Percentiles rank a stretch among this genome's conserved stretches.
phyloP scores from a whole-genome alignment of 2,797 vertebrate species.

The Fratercula arctica region DNA sequence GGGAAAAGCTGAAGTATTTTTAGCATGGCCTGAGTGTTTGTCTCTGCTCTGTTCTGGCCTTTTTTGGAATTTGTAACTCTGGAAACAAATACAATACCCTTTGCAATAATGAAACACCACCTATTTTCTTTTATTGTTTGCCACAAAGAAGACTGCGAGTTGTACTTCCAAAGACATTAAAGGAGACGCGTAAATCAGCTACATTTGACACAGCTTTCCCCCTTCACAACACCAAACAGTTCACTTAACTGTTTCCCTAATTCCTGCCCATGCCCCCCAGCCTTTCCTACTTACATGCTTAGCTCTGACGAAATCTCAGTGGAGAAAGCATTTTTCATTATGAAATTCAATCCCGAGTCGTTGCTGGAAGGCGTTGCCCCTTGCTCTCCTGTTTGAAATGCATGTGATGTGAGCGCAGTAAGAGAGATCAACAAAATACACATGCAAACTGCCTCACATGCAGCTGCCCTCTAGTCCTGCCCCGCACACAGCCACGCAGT shows the following conservation, averaged over 20 bases:
- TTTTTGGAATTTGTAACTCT: slow-evolving; percentile 42
- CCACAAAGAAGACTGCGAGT: background rate
- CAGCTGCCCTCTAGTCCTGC: background rate
- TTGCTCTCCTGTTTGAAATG: background rate
- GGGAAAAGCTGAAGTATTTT: slow-evolving; percentile 58
- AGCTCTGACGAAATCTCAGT: background rate
- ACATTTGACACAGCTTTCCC: background rate
- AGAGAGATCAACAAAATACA: background rate
- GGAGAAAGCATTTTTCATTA: background rate
- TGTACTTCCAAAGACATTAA: background rate
- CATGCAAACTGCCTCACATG: fast-evolving
- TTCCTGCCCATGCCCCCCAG: background rate
- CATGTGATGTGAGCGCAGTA: fast-evolving
- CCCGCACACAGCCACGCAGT: background rate
- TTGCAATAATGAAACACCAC: background rate
- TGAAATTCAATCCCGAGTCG: fast-evolving
- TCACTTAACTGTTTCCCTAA: background rate
- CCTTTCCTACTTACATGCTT: background rate
- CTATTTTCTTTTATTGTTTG: slow-evolving; percentile 58
- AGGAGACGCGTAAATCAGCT: background rate
- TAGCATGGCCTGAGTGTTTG: background rate
- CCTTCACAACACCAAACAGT: background rate
- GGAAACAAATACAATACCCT: slow-evolving; percentile 39
- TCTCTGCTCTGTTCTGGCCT: background rate
- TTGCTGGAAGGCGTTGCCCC: background rate